Percentiles rank a stretch among this genome's conserved stretches.
Evolutionary conservation across 2,888 invertebrate species (phyloP).

Genomic region (Eristalinus sepulchralis): DNA sequence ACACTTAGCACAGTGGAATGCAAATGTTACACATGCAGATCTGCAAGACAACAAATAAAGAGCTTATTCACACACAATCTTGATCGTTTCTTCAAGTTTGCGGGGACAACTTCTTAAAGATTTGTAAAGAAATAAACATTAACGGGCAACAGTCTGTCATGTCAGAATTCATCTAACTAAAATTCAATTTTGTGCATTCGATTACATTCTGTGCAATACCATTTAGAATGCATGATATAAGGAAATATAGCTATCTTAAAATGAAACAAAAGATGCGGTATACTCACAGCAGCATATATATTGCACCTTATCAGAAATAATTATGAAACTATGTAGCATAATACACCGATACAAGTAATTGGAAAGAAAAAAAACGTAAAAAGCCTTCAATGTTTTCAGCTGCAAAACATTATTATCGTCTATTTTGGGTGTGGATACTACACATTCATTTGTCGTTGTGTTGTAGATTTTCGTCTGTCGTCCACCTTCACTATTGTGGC

Average conservation of each 20-base stretch:
- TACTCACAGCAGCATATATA: constrained; percentile 10
- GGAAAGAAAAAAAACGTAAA: constrained; percentile 21
- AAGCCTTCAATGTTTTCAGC: constrained; percentile 52
- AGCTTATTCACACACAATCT: background rate
- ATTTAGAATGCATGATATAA: background rate
- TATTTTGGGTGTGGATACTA: constrained; percentile 70
- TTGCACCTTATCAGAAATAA: constrained; percentile 41
- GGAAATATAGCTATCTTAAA: background rate
- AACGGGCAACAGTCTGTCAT: background rate
- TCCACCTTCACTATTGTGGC: constrained; percentile 26
- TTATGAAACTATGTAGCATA: constrained; percentile 44
- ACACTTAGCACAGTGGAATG: background rate
- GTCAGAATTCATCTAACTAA: background rate
- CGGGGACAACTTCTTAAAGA: too few species aligned
- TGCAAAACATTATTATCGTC: constrained; percentile 62
- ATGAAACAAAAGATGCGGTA: background rate
- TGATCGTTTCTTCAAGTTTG: background rate
- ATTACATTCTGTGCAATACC: background rate
- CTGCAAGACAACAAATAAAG: background rate
- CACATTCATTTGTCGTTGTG: constrained; percentile 54
- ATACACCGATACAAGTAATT: constrained; percentile 34
- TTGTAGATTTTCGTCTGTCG: constrained; percentile 34
- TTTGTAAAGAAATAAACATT: background rate
- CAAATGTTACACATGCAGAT: background rate
- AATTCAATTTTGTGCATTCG: background rate